Conservation (phyloP, 1,140 invertebrate species). For the Psix sp. region DNA sequence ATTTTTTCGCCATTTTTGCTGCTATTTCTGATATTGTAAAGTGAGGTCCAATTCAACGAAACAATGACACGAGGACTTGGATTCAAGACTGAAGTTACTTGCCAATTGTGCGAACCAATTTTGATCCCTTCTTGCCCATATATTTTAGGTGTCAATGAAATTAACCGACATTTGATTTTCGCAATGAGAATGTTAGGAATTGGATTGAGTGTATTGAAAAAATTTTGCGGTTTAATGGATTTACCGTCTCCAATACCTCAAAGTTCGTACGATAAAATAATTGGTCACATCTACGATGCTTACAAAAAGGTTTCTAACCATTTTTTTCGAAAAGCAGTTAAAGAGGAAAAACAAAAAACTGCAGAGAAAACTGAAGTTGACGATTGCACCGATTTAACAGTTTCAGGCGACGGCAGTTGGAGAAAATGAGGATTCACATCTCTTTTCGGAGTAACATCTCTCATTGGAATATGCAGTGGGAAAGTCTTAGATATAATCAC, state of each 20-base stretch:
- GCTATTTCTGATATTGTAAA: slow-evolving; percentile 10
- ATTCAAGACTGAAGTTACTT: slow-evolving; percentile 7
- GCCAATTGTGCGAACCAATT: slow-evolving; percentile 9
- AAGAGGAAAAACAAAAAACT: slow-evolving; percentile 35
- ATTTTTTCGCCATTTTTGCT: slow-evolving; percentile 13
- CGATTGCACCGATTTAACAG: slow-evolving; percentile 8
- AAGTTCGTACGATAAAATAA: slow-evolving; percentile 18
- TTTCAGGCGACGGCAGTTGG: slow-evolving; percentile 45
- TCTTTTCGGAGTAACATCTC: slow-evolving; percentile 1
- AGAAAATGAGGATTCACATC: slow-evolving; percentile 29
- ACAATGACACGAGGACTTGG: slow-evolving; percentile 3
- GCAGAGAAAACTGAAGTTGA: slow-evolving; percentile 13
- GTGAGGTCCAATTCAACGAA: slow-evolving; percentile 6
- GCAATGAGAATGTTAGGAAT: slow-evolving; percentile 7
- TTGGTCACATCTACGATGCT: slow-evolving; percentile 4
- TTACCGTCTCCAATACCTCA: slow-evolving; percentile 9
- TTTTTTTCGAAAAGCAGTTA: slow-evolving; percentile 26
- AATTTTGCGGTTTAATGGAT: slow-evolving; percentile 20
- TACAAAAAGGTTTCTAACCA: slow-evolving; percentile 3
- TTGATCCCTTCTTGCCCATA: slow-evolving; percentile 14
- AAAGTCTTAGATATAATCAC: slow-evolving; percentile 21
- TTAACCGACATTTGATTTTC: slow-evolving; percentile 15
- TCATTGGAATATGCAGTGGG: slow-evolving; percentile 23
- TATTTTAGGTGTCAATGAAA: slow-evolving; percentile 9
- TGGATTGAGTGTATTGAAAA: slow-evolving; percentile 9